Conservation (phyloP, 2,113 vertebrate genomes). For the Cairina moschata region DNA sequence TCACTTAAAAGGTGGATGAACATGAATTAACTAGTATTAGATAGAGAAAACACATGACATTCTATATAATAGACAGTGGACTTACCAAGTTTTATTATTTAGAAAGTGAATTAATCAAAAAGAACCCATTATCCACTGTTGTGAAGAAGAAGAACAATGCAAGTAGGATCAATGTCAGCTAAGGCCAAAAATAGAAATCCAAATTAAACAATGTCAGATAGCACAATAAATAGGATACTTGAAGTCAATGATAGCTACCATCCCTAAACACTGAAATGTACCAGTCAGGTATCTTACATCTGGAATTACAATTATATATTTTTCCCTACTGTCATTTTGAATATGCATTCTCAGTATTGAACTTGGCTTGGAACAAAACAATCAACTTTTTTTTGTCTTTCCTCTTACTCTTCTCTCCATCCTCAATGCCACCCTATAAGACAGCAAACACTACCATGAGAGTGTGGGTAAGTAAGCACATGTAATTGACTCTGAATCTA, state of each 20-base stretch:
- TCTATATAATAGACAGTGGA: background rate
- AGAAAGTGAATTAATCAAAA: background rate
- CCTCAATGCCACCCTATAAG: background rate
- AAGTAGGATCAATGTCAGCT: background rate
- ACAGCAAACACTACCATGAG: background rate
- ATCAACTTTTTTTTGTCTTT: background rate
- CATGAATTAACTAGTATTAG: background rate
- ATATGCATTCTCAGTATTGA: background rate
- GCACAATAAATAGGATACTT: background rate
- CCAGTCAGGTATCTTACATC: background rate
- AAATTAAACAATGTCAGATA: background rate
- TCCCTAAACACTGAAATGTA: background rate
- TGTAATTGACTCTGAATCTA: background rate
- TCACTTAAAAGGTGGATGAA: background rate
- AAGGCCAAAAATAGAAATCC: background rate
- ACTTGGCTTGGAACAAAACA: background rate
- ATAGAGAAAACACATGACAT: background rate
- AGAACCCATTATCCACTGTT: background rate
- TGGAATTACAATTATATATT: background rate
- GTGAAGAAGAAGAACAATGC: background rate
- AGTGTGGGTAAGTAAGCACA: accelerated
- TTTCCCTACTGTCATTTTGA: background rate
- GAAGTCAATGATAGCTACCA: background rate
- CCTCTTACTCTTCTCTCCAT: background rate
- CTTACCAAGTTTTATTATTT: background rate